These are phyloP conservation scores for Rhineura floridana DNA, from an alignment of 2,113 vertebrate genomes.

Conservation along the genomic window DNA sequence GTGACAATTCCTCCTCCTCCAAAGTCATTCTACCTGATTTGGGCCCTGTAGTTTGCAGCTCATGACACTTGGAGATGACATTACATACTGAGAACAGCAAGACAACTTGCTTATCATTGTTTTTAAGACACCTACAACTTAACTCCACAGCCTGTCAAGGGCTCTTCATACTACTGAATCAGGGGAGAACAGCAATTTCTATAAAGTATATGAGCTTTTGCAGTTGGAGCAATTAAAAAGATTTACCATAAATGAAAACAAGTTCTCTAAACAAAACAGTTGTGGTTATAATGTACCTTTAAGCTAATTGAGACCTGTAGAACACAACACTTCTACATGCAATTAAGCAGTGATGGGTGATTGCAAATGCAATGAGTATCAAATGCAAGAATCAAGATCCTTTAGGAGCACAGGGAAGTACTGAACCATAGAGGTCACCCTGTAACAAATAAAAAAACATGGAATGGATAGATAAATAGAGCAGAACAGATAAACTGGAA, in stretches of 20 bases:
- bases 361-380: fast-evolving
- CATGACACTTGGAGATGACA: background rate
- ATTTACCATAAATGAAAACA: background rate
- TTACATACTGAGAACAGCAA: background rate
- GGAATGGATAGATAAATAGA: background rate
- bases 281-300: background rate
- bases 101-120: background rate
- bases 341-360: background rate
- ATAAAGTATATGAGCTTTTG: background rate
- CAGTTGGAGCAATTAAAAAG: background rate
- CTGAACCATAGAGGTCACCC: background rate
- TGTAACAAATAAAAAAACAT: background rate
- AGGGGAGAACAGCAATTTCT: background rate
- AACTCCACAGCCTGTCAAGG: background rate
- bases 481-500: background rate
- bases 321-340: background rate
- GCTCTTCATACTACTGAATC: background rate
- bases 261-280: background rate
- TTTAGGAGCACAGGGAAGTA: background rate
- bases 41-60: background rate
- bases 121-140: background rate
- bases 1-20: no score
- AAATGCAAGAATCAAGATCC: background rate
- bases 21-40: background rate
- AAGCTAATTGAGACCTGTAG: background rate